Evolutionary conservation across 2,888 invertebrate species (phyloP).

Genomic region (Aleiodes leptofemur): DNA sequence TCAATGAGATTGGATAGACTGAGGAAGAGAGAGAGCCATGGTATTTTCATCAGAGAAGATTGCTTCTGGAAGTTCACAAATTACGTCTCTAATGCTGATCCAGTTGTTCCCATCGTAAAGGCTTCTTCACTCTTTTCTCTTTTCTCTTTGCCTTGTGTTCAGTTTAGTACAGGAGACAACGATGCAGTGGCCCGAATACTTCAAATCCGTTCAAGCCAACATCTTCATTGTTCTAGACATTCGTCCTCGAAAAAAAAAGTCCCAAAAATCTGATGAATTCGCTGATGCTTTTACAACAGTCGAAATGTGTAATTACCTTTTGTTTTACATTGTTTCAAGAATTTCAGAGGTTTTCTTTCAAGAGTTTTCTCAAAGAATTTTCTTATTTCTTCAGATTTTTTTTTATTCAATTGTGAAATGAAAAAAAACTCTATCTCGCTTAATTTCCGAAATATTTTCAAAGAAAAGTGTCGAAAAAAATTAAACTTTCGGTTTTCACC

Average conservation of each 20-base stretch:
- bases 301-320: too few species aligned
- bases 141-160: slow-evolving; percentile 46
- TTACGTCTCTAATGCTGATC: slow-evolving; percentile 57
- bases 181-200: slow-evolving; percentile 44
- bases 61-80: slow-evolving; percentile 66
- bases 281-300: too few species aligned
- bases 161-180: slow-evolving; percentile 37
- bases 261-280: too few species aligned
- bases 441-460: too few species aligned
- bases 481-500: too few species aligned
- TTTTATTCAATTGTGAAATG: background rate
- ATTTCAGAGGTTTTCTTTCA: background rate
- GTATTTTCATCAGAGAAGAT: slow-evolving; percentile 70
- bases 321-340: too few species aligned
- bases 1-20: slow-evolving; percentile 53
- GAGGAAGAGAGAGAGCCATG: slow-evolving; percentile 53
- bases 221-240: slow-evolving; percentile 11
- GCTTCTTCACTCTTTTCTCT: slow-evolving; percentile 45
- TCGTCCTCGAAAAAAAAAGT: too few species aligned
- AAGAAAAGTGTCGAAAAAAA: too few species aligned
- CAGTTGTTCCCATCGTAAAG: background rate
- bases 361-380: too few species aligned
- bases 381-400: background rate
- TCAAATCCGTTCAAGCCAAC: slow-evolving; percentile 8
- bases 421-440: too few species aligned